Evolutionary conservation across 2,888 invertebrate genomes (phyloP).

Genomic region (Polyommatus iphigenia): DNA sequence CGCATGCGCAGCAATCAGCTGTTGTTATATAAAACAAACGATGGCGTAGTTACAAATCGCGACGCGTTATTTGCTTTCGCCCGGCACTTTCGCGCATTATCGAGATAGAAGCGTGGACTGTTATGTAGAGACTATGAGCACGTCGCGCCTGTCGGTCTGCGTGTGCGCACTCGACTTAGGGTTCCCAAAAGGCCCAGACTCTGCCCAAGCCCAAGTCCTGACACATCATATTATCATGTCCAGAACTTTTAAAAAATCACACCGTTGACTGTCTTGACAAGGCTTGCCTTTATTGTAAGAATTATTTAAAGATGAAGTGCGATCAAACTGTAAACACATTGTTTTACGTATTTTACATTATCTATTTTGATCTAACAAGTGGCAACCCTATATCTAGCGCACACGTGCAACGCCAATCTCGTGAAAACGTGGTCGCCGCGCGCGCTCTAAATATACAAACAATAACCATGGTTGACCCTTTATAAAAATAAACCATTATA

Average conservation of each 20-base stretch:
- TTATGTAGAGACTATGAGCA: constrained; percentile 33
- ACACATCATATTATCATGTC: background rate
- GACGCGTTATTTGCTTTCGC: constrained; percentile 37
- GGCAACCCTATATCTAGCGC: constrained; percentile 20
- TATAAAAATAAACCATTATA: constrained; percentile 2
- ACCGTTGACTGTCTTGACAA: no score
- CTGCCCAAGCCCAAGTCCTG: background rate
- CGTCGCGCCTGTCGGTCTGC: constrained; percentile 21
- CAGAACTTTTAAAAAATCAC: background rate
- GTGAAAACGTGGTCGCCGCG: constrained; percentile 34
- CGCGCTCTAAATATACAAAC: constrained; percentile 17
- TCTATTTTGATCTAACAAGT: background rate
- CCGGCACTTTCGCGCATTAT: constrained; percentile 38
- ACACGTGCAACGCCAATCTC: constrained; percentile 37
- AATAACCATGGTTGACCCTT: background rate
- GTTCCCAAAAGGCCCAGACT: background rate
- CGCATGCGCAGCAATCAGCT: constrained; percentile 13
- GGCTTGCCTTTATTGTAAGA: no score
- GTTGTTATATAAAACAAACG: constrained; percentile 27
- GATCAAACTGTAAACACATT: no score
- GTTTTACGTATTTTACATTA: background rate
- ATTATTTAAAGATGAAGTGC: no score
- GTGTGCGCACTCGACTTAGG: constrained; percentile 35
- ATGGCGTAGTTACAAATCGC: constrained; percentile 32
- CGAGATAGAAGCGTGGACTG: constrained; percentile 41